Evolutionary conservation across 2,113 vertebrate species (phyloP), one percentile per base, ranked within the genome.

Genomic region (Esox niger): DNA sequence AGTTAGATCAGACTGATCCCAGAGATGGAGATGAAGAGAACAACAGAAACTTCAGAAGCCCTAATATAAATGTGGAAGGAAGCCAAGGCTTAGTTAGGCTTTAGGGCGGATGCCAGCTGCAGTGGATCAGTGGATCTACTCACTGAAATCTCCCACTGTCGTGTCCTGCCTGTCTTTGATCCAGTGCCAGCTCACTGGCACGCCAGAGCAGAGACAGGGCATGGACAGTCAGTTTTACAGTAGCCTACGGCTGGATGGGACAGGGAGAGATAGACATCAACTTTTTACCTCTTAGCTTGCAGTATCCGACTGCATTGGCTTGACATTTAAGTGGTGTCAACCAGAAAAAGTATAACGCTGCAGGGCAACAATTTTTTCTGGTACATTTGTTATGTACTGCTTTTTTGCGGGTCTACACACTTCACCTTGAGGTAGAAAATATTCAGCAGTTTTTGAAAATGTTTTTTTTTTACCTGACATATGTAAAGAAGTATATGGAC

Each of bases 181-280:
- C n/a, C 15, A 4, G 66, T 17, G 72, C 70, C 80, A 83, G 76
- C 77, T 80, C 66, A 70, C 66, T 67, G 4, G 21, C 10, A 57
- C 21, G 23, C 10, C 23, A 64, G 55, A 71, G 54, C 5, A 63
- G 66, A 69, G 76, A 52, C 30, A 11, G 66, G 59, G 35, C 35
- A 43, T 15, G 35, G 35, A 43, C 3, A 43, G 35, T 43, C n/a
- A n/a, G 35, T 43, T 4, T 43, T 17, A 43, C 17, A 43, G 38
- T 43, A 43, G 15, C 17, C 38, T 4, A 38, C 4, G 35, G 11
- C 15, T 9, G 35, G 35, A 13, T 43, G 13, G 38, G 38, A 15
- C n/a, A n/a, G 47, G n/a, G 66, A 74, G 29, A 30, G 30, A n/a
- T 32, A 32, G 23, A 6, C 1, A 9, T 49, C 43, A 57, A 52